phyloP scores from a whole-genome alignment of 2,888 invertebrate species.

The Pterostichus niger region DNA sequence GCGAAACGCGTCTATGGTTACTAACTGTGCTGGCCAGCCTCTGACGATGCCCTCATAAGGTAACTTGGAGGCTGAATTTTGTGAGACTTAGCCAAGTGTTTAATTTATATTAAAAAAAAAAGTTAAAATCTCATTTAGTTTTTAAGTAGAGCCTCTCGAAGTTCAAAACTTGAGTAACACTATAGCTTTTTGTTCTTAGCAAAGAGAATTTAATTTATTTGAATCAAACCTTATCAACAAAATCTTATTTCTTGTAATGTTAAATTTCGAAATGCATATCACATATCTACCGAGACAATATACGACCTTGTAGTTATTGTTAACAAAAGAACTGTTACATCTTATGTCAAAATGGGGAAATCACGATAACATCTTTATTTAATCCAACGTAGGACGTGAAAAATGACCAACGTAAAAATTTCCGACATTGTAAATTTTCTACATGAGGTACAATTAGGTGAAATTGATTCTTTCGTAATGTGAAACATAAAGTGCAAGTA shows the following conservation, averaged over 20 bases:
- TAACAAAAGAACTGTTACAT: conserved; percentile 4
- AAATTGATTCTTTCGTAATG: conserved; percentile 14
- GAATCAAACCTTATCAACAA: no score
- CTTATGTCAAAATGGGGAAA: not conserved
- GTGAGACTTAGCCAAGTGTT: no score
- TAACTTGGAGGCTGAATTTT: no score
- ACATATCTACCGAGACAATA: not conserved
- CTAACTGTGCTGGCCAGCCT: no score
- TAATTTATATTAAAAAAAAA: no score
- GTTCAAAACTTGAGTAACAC: no score
- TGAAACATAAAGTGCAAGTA: conserved; percentile 9
- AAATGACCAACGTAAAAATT: conserved; percentile 12
- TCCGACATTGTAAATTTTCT: conserved; percentile 7
- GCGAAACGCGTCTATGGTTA: no score
- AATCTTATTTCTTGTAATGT: not conserved
- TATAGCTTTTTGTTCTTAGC: no score
- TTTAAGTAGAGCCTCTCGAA: no score
- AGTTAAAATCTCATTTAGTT: no score
- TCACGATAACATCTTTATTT: conserved; percentile 30
- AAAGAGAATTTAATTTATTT: no score
- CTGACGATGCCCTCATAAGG: no score
- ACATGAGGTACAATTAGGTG: conserved; percentile 10
- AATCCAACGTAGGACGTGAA: conserved; percentile 14
- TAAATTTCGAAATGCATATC: not conserved
- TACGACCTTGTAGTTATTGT: conserved; percentile 17